Percentiles rank a stretch among this genome's conserved stretches.
Evolutionary conservation across 2,113 vertebrate species (phyloP).

Genomic region (Catharus minimus): DNA sequence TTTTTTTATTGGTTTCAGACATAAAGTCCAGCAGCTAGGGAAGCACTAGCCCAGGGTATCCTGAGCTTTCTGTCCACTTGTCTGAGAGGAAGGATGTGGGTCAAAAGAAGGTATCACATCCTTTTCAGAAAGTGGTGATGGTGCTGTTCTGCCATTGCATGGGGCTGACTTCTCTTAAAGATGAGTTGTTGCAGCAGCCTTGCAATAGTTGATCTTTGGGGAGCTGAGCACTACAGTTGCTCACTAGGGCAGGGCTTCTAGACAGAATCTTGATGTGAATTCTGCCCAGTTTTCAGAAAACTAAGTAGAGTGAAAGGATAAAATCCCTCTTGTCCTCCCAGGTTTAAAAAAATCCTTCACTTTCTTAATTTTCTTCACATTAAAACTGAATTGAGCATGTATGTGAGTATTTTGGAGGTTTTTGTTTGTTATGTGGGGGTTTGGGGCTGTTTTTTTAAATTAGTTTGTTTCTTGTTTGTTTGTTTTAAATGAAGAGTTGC

Average conservation of each 20-base stretch:
- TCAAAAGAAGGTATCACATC: not conserved
- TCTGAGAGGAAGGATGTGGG: not conserved
- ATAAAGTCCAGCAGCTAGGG: not conserved
- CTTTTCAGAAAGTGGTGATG: not conserved
- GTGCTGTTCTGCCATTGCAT: not conserved
- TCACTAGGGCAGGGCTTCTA: not conserved
- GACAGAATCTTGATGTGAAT: not conserved
- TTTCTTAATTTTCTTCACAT: not conserved
- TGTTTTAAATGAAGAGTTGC: not conserved
- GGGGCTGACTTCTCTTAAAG: not conserved
- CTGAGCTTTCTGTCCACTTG: not conserved
- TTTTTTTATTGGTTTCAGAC: not conserved
- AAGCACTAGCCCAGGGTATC: not conserved
- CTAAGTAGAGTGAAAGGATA: not conserved
- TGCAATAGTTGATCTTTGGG: not conserved
- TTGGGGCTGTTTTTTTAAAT: not conserved
- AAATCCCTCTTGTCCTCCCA: not conserved
- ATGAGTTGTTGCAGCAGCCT: not conserved
- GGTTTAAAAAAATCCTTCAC: not conserved
- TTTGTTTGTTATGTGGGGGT: not conserved
- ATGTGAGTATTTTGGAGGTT: not conserved
- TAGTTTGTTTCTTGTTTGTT: not conserved
- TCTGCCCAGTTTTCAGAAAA: not conserved
- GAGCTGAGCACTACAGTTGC: not conserved
- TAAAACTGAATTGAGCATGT: not conserved